Base-by-base conservation (phyloP, 1,140 invertebrate genomes). In the Procambarus clarkii region DNA sequence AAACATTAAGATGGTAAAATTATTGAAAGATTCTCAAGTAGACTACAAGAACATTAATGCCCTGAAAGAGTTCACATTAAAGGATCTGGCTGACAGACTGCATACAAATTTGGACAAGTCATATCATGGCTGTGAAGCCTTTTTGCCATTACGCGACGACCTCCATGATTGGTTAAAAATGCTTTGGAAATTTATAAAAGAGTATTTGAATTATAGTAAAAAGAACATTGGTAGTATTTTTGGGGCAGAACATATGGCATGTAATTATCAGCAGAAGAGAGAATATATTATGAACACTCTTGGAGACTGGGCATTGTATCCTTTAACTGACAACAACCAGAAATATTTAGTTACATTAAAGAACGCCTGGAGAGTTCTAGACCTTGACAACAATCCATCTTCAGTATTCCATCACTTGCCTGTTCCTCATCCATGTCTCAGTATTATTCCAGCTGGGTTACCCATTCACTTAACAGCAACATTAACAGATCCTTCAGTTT, bases 391-490 rank as follows among this genome's bases (percentile, higher is more conserved):
- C 18, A 44, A 79, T 13, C 64, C 46, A 3, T 18, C 24, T 18
- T 85, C 45, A 34, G 46, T 74, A 9, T 85, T 85, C 48, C 34
- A 1, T 13, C 71, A 74, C 1, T 45, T 85, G 24, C 83, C 83
- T 4, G 69, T 85, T 85, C 69, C 21, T 48, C 11, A 74, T 48
- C 83, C 46, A 74, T 85, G 1, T 45, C 48, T 2, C 15, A 74
- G n/a, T n/a, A n/a, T 58, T 13, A 58, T 58, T 58, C 54, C 54
- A 7, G 54, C 11, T 7, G 54, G 48, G 21, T 48, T 85, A 69
- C n/a, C n/a, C n/a, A n/a, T n/a, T n/a, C 18, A 85, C 44, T 69
- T 85, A 48, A 60, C 64, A 18, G 69, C 83, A 71, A 85, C 64
- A 2, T n/a, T 74, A 34, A 46, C 71, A 24, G 69, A 85, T 74